Evolutionary conservation across 2,113 vertebrate genomes (phyloP).

Genomic region (Pseudonaja textilis): DNA sequence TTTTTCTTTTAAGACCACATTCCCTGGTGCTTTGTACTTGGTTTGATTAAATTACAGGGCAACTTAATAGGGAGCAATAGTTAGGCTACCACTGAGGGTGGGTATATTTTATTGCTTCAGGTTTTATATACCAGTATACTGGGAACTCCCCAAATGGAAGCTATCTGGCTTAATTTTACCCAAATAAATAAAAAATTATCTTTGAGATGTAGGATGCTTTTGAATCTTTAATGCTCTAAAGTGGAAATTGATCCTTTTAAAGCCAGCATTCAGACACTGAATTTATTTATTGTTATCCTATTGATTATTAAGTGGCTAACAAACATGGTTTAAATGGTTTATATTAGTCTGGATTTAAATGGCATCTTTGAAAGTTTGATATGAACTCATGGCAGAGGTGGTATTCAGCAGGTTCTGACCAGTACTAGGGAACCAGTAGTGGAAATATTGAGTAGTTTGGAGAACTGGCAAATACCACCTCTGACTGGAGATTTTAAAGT

Average conservation of each 20-base stretch:
- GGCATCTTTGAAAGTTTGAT: not conserved
- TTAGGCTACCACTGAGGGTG: slow-evolving; percentile 36
- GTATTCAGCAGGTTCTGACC: too few species aligned
- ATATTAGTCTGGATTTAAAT: not conserved
- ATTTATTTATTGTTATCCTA: not conserved
- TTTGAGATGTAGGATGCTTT: not conserved
- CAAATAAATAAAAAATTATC: slow-evolving; percentile 24
- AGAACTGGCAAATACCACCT: too few species aligned
- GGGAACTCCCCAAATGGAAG: slow-evolving; percentile 12
- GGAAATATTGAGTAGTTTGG: too few species aligned
- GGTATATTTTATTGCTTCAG: slow-evolving; percentile 10
- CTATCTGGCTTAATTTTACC: slow-evolving; percentile 31
- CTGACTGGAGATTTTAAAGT: too few species aligned
- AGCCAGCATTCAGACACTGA: not conserved
- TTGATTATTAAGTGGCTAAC: not conserved
- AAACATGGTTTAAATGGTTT: not conserved
- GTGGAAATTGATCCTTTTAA: slow-evolving; percentile 14
- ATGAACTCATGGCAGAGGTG: not conserved
- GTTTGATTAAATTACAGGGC: not conserved
- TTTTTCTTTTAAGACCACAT: not conserved
- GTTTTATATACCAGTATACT: not conserved
- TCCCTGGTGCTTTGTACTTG: slow-evolving; percentile 20
- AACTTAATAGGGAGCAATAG: slow-evolving; percentile 39
- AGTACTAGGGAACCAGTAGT: too few species aligned
- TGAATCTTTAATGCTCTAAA: slow-evolving; percentile 9